Percentiles rank a stretch among this genome's conserved stretches.
These are phyloP conservation scores for Proteles cristata DNA, from an alignment of 2,113 vertebrate species.

Conservation along the genomic window DNA sequence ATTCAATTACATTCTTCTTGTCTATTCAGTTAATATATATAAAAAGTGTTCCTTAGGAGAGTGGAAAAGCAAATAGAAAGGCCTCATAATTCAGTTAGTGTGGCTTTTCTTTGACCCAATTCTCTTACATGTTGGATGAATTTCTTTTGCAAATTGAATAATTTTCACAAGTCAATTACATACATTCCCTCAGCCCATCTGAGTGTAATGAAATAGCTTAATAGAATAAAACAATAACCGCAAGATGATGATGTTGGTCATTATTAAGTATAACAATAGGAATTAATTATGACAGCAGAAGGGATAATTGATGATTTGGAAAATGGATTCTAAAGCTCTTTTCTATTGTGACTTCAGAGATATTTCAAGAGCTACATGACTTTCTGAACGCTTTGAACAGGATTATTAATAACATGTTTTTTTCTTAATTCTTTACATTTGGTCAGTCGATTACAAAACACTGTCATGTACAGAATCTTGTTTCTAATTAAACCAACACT, in stretches of 20 bases:
- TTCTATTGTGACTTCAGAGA: conserved; percentile 47
- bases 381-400: conserved; percentile 66
- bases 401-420: conserved; percentile 67
- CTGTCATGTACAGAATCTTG: conserved; percentile 32
- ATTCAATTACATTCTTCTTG: conserved; percentile 19
- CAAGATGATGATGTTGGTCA: conserved; percentile 69
- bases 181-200: conserved; percentile 52
- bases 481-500: conserved; percentile 26
- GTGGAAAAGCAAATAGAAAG: not conserved
- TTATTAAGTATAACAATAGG: conserved; percentile 72
- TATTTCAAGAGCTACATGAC: conserved; percentile 44
- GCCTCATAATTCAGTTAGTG: conserved; percentile 57
- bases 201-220: conserved; percentile 62
- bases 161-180: conserved; percentile 80
- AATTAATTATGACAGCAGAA: conserved; percentile 79
- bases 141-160: conserved; percentile 78
- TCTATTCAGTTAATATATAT: conserved; percentile 6
- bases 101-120: conserved; percentile 69
- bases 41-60: conserved; percentile 22
- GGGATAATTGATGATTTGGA: conserved; percentile 65
- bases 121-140: conserved; percentile 69
- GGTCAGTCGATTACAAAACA: conserved; percentile 36
- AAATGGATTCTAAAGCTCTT: conserved; percentile 55
- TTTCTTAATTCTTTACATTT: conserved; percentile 61
- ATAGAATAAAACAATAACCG: conserved; percentile 69